phyloP scores from a whole-genome alignment of 2,888 invertebrate genomes.

The Perizoma flavofasciatum region DNA sequence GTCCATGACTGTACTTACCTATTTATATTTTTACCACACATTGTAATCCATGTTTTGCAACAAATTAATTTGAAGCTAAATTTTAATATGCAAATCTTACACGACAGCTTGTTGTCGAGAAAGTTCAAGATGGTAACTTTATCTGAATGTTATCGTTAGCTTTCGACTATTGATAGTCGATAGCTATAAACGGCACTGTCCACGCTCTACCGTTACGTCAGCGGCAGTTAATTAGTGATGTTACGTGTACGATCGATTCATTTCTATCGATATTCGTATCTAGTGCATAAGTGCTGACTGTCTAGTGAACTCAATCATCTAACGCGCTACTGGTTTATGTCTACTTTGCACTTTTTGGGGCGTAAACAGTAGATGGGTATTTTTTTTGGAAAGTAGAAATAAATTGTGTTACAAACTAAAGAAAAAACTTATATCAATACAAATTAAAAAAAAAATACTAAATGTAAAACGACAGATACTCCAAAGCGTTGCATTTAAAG shows the following conservation, averaged over 20 bases:
- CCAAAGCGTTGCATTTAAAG: neutral
- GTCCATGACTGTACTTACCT: no score
- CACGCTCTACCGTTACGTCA: conserved; percentile 26
- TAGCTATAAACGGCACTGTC: conserved; percentile 22
- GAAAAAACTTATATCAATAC: no score
- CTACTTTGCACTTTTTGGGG: no score
- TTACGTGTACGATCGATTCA: conserved; percentile 22
- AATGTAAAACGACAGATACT: neutral
- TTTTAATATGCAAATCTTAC: no score
- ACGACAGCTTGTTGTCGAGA: conserved; percentile 4
- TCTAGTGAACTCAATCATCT: conserved; percentile 5
- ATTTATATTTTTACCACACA: no score
- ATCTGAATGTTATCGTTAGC: conserved; percentile 15
- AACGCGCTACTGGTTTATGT: neutral
- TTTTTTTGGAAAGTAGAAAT: neutral
- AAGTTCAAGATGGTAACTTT: conserved; percentile 22
- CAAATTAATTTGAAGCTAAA: no score
- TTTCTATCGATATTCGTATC: conserved; percentile 17
- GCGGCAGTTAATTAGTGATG: conserved; percentile 28
- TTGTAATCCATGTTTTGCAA: no score
- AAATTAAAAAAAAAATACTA: no score
- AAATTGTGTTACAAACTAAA: no score
- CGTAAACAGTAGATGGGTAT: no score
- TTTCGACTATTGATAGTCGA: conserved; percentile 22
- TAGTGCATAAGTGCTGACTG: conserved; percentile 3